Evolutionary conservation across 2,797 vertebrate genomes (phyloP), one percentile per base, ranked within the genome.

Genomic region (Pangasius djambal): DNA sequence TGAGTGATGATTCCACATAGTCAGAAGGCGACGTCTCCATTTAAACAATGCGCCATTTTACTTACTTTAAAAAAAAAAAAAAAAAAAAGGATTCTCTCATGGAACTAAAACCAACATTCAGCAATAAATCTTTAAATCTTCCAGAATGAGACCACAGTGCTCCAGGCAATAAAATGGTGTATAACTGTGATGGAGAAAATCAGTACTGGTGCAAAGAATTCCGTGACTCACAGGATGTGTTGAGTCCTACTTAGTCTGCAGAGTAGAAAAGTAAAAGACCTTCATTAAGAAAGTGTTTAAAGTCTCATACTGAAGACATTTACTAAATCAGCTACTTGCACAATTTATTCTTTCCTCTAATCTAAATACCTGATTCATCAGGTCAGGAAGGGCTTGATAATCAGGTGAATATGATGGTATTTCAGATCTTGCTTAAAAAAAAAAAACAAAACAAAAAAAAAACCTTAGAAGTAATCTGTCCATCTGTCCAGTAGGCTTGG

Each of bases 41-140:
- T 78, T 18, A 75, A 88, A 92, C 92, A 93, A 92, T 88, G 92
- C 69, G 20, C 44, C 77, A 72, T 86, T 91, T 91, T 85, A 78
- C 81, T 78, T 22, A 37, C 37, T 37, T 37, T 37, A 15, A 85
- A 89, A 70, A 7, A 20, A 7, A 44, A 40, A 40, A 44, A 22
- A 69, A 34, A 44, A 5, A 74, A 22, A 25, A 12, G 2, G 37
- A 31, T 82, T 6, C 25, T 3, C 12, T 2, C 40, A 28, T 78
- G 75, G 83, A 89, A 90, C 85, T 67, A 86, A 61, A 70, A 88
- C 86, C 50, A 55, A n/a, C 67, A 2, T 61, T 83, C n/a, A n/a
- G 86, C 86, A 90, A 90, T 90, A 88, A 87, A 55, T 37, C 44
- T 37, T 87, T 90, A 88, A 87, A 55, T 37, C 44, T 37, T 87